These are phyloP conservation scores for Pachyramphus minor DNA, from an alignment of 2,113 vertebrate genomes.

Conservation along the genomic window DNA sequence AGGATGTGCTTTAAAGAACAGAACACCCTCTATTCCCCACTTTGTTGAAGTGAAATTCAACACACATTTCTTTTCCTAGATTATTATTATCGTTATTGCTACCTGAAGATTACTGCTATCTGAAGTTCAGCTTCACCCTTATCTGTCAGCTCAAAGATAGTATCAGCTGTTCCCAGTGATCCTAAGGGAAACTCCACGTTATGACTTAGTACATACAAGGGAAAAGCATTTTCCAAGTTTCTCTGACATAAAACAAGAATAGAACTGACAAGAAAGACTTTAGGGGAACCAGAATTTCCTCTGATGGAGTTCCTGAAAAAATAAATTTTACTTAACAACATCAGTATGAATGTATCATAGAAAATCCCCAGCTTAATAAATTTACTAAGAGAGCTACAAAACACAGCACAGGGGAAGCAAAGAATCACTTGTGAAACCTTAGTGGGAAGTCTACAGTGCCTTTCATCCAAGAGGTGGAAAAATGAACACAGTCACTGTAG, in stretches of 20 bases:
- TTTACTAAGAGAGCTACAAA: not conserved
- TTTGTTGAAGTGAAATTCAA: not conserved
- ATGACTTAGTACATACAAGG: not conserved
- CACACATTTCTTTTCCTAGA: not conserved
- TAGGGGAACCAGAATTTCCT: not conserved
- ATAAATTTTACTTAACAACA: not conserved
- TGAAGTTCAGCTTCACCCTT: not conserved
- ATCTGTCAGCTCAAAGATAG: not conserved
- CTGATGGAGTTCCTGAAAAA: constrained; percentile 6
- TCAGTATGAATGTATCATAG: not conserved
- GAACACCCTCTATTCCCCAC: not conserved
- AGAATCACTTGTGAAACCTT: not conserved
- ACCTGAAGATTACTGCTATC: not conserved
- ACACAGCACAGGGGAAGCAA: not conserved
- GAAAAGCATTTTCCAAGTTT: not conserved
- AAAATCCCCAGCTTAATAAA: not conserved
- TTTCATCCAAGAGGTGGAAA: not conserved
- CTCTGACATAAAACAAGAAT: not conserved
- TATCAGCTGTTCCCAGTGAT: not conserved
- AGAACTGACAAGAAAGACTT: not conserved
- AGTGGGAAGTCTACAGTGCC: not conserved
- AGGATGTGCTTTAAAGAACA: not conserved
- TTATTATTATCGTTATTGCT: not conserved
- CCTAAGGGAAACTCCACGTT: not conserved
- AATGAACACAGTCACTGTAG: not conserved